Evolutionary conservation across 1,140 invertebrate genomes (phyloP), one percentile per base, ranked within the genome.

Genomic region (Harlomillsia oculata): DNA sequence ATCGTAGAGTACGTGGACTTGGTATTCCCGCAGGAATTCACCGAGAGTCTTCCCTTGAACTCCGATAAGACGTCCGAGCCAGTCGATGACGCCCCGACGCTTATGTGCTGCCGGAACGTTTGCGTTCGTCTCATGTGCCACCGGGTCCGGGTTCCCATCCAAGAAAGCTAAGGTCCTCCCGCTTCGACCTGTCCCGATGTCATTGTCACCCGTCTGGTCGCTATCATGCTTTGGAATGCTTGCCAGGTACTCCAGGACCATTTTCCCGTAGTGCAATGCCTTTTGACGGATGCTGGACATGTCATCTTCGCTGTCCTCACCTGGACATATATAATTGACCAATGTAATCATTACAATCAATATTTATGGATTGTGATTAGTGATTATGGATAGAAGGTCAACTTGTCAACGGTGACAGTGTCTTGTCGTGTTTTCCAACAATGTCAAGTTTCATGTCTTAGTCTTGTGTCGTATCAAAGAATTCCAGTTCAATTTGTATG

Each of bases 1-100:
- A 49, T 65, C 64, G 48, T 65, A 65, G 5, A 65, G 52, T 14
- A 65, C 64, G 45, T 65, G 64, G 25, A 65, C 64, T 56, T 65
- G 64, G 36, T 65, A 65, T 43, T 65, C 64, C 11, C 64, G 20
- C 11, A 65, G 37, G 43, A 65, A 65, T 45, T 65, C 64, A 34
- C 60, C 64, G 0, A 64, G 36, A 14, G 60, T 62, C 53, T 65
- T 65, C 23, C 64, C 64, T 29, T 60, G 49, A 1, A 65, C 60
- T n/a, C 64, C 64, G 30, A 65, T 64, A 0, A 64, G 49, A 14
- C 64, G 30, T 32, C 54, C 43, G 0, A 65, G 43, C 64, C 64
- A 65, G 16, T 62, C 54, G 13, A 62, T 29, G 1, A 61, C 55
- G 2, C 63, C 59, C 18, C 56, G 18, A 14, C 34, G 20, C 18